Evolutionary conservation across 2,888 invertebrate species (phyloP).

Genomic region (Formica aserva): DNA sequence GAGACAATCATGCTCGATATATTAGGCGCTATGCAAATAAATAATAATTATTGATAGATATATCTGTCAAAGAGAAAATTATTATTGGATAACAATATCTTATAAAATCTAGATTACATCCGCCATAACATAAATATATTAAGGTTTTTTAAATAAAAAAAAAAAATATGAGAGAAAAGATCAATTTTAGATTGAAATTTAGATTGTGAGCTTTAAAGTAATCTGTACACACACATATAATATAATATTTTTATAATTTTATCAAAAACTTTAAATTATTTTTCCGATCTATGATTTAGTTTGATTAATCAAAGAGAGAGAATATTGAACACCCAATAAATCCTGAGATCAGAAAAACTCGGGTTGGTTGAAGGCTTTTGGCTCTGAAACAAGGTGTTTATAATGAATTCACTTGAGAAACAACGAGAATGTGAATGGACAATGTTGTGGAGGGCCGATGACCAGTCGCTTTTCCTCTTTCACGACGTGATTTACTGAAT

Average conservation of each 20-base stretch:
- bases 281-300: background rate
- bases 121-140: background rate
- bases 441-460: conserved; percentile 41
- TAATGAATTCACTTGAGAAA: conserved; percentile 66
- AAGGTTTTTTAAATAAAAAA: background rate
- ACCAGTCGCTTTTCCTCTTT: conserved; percentile 44
- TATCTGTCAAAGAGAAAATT: background rate
- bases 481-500: conserved; percentile 55
- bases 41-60: background rate
- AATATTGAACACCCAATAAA: background rate
- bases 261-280: background rate
- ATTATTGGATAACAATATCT: background rate
- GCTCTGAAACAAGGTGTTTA: conserved; percentile 40
- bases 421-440: conserved; percentile 58
- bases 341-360: conserved; percentile 10
- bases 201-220: background rate
- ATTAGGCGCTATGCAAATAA: background rate
- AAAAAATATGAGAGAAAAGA: background rate
- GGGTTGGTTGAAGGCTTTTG: background rate
- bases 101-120: background rate
- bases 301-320: background rate
- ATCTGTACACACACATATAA: background rate
- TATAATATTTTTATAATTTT: background rate
- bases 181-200: background rate
- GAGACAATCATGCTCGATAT: background rate